Percentiles rank a stretch among this genome's conserved stretches.
Evolutionary conservation across 2,797 vertebrate species (phyloP).

Genomic region (Eptatretus atami): DNA sequence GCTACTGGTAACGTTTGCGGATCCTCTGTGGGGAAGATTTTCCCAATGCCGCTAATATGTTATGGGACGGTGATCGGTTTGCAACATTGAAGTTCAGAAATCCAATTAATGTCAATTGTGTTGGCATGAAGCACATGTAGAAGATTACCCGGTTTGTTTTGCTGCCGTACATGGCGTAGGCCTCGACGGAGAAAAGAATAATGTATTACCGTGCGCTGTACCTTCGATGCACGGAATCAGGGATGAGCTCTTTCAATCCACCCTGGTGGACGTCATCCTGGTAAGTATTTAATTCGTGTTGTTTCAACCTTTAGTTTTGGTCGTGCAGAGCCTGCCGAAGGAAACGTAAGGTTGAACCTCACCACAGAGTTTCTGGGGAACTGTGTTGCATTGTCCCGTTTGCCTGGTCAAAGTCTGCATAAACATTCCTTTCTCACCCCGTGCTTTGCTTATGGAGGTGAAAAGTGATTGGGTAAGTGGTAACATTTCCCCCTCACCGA

Average conservation of each 20-base stretch:
- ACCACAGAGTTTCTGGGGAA: too few species aligned
- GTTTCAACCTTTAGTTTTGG: too few species aligned
- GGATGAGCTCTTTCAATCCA: constrained; percentile 85
- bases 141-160: too few species aligned
- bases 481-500: too few species aligned
- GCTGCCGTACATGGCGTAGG: background rate
- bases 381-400: constrained; percentile 12
- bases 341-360: too few species aligned
- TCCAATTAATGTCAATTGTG: too few species aligned
- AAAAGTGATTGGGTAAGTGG: constrained; percentile 68
- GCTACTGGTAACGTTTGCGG: constrained; percentile 11
- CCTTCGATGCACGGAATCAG: constrained; percentile 77
- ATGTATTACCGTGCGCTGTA: constrained; percentile 81
- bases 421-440: constrained; percentile 17
- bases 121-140: too few species aligned
- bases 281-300: constrained; percentile 17
- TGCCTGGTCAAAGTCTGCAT: constrained; percentile 12
- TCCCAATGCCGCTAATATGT: too few species aligned
- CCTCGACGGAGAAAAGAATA: constrained; percentile 43
- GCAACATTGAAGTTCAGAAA: too few species aligned
- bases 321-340: too few species aligned
- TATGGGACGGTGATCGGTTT: too few species aligned
- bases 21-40: too few species aligned
- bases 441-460: constrained; percentile 46
- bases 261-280: constrained; percentile 80